Base-by-base conservation (phyloP, 2,797 vertebrate genomes). In the Xiphorhynchus erythropygius region DNA sequence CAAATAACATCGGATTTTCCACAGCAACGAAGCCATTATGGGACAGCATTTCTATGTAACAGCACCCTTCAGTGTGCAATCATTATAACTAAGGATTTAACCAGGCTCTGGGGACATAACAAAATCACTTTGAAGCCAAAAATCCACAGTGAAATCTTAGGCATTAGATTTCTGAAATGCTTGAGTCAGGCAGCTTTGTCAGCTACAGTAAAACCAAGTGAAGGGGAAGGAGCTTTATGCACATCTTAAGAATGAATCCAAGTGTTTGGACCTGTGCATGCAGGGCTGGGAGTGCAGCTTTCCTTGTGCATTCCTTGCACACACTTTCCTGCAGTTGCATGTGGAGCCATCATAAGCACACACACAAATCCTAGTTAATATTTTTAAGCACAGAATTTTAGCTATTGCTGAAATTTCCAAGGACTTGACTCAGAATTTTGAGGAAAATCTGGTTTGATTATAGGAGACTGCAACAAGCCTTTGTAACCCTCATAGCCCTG, bases 1-100 rank as follows among this genome's bases (percentile, higher is more conserved):
- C 97, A 97, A 97, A 98, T 97, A 97, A 97, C 97, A 97, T 97
- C 75, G 94, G 96, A 98, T 98, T 98, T 98, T 97, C 97, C 97
- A 97, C 97, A 96, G 97, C 97, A 97, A 97, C 96, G 95, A 97
- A 96, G 97, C 97, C 96, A 97, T 97, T 98, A 97, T 98, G 97
- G 97, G 96, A 90, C 96, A 96, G 96, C 93, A 89, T 97, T 97
- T 97, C 97, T 96, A 96, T 97, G 94, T 96, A 97, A 97, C 96
- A 97, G 97, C 97, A 97, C 96, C 95, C 95, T 97, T 97, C 97
- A 96, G 95, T 96, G 95, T 96, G 97, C 97, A 96, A 23, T 97
- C 96, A 97, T 97, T 97, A 97, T 93, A 95, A 88, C 93, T 95
- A 96, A 96, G 96, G 96, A 73, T 96, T 97, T 97, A 96, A 95